These are phyloP conservation scores for Eretmocerus hayati DNA, from an alignment of 2,888 invertebrate genomes.

Conservation along the genomic window DNA sequence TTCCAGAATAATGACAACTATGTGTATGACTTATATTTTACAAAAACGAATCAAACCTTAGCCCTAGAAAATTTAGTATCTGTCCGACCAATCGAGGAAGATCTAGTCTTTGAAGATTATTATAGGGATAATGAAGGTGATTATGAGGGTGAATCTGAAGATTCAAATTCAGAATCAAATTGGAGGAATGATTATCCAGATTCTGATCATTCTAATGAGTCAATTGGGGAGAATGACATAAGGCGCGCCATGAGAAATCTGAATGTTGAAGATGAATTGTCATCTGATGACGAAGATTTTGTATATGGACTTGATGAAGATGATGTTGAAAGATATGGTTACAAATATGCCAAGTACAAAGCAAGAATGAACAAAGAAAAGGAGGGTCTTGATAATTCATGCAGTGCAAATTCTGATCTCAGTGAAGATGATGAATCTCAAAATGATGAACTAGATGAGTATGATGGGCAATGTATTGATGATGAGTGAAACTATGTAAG, in stretches of 20 bases:
- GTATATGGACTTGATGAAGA: constrained; percentile 40
- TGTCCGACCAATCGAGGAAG: constrained; percentile 42
- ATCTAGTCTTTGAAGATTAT: constrained; percentile 39
- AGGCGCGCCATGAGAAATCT: constrained; percentile 52
- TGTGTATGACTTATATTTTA: constrained; percentile 61
- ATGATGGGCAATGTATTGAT: not conserved
- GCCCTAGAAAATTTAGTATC: constrained; percentile 42
- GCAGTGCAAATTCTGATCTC: constrained; percentile 25
- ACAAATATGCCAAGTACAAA: constrained; percentile 63
- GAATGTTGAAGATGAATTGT: constrained; percentile 45
- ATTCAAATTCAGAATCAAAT: constrained; percentile 74
- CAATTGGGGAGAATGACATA: constrained; percentile 59
- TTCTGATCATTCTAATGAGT: constrained; percentile 55
- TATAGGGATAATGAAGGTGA: constrained; percentile 34
- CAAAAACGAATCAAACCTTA: constrained; percentile 32
- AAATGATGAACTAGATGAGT: not conserved
- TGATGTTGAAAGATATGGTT: constrained; percentile 58
- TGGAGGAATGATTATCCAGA: constrained; percentile 76
- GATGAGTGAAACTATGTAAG: not conserved
- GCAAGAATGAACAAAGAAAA: constrained; percentile 45
- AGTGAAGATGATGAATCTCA: constrained; percentile 22
- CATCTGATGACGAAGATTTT: constrained; percentile 49
- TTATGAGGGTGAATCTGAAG: constrained; percentile 53
- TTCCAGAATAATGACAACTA: constrained; percentile 42
- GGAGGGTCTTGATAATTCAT: constrained; percentile 24